Base-by-base conservation (phyloP, 2,797 vertebrate species). In the Coreius guichenoti region DNA sequence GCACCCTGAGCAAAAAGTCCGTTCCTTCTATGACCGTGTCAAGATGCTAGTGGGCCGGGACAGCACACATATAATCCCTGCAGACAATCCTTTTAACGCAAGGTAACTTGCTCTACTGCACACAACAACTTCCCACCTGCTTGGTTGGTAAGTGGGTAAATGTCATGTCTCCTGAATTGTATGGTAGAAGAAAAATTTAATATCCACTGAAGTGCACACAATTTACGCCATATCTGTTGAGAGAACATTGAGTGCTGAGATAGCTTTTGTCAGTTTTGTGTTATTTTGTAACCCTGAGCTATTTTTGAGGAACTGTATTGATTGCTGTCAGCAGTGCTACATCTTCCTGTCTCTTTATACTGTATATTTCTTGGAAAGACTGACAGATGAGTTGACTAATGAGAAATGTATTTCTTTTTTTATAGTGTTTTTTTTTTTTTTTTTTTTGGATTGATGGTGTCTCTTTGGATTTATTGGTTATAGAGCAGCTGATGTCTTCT, bases 81-180 rank as follows among this genome's bases (percentile, higher is more conserved):
- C 96, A 67, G 98, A 99, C 88, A 99, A 97, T 89, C 98, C 98
- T 0, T 99, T 99, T 94, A 99, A 99, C 90, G 98, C 97, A 93
- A 98, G 98, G 98, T 97, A 94, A 11, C 14, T 87, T 36, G 26
- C 29, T 70, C n/a, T 76, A 63, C 26, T 82, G 33, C 21, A 19
- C 31, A 45, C 17, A 23, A 13, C 67, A 39, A 29, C 58, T 54
- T 39, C 33, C 33, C 7, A 69, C 26, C 36, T 75, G 43, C n/a
- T n/a, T 17, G 23, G n/a, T n/a, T 54, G 31, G 29, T 13, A 77
- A 56, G 12, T 54, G n/a, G 29, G 74, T 69, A 43, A 70, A 36
- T 81, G 67, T 26, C 65, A 56, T 23, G 19, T 80, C 26, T 68
- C 78, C 39, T 80, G 36, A 7, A 51, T 80, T 49, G 26, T 49